Base-by-base conservation (phyloP, 2,797 vertebrate genomes). In the Gambelia wislizenii region DNA sequence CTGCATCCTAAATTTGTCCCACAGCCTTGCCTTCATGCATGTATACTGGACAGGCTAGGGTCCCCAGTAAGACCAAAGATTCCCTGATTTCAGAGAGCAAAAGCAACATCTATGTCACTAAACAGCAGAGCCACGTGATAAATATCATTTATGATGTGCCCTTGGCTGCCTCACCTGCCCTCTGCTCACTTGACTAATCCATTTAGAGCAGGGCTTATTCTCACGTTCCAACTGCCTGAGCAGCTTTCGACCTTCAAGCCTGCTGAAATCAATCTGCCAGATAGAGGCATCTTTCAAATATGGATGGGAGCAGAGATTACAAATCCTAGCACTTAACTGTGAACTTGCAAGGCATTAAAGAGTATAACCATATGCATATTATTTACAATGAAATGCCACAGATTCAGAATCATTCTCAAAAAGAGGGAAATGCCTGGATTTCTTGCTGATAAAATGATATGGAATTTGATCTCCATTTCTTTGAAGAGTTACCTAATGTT, bases 201-300 rank as follows among this genome's bases (percentile, higher is more conserved):
- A 47, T 92, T 89, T 93, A 83, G 6, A 0, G 27, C n/a, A 91
- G 76, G 76, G 88, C 84, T 77, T 83, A 76, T 88, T 0, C 54
- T 90, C 92, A 88, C 88, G 87, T 92, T 94, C 91, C 88, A 92
- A 87, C 89, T 61, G 74, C 75, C 3, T 54, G 85, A 91, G 86
- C 89, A 87, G 70, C 70, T 87, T 85, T 4, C 33, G 87, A 87
- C 25, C 81, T 82, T 9, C 72, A 83, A 1, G 39, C 86, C 81
- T 83, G 64, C 8, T 92, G 79, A 85, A 83, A 93, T 67, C 18
- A 67, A 59, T 0, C 0, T 49, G 42, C 39, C 80, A 88, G 79
- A 85, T 42, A 74, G 25, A 61, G 86, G 49, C 30, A 25, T 52
- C 70, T 80, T 80, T 70, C 84, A 80, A 42, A 79, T 36, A 69